Percentiles rank a stretch among this genome's conserved stretches.
phyloP scores from a whole-genome alignment of 2,113 vertebrate genomes.

The Bufo bufo region DNA sequence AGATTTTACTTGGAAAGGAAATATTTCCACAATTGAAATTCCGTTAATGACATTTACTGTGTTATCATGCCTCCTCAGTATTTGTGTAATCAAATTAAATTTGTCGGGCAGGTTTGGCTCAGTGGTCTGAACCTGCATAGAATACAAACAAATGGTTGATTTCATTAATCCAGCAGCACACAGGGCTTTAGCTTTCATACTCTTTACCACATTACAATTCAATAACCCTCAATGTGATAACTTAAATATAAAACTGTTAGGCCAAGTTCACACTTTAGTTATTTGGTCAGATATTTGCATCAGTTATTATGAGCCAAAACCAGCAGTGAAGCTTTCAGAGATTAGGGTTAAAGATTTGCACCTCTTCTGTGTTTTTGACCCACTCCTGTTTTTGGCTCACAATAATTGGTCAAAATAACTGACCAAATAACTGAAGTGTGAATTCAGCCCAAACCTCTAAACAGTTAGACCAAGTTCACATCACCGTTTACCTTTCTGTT shows the following conservation, averaged over 20 bases:
- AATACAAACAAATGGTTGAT: slow-evolving; percentile 23
- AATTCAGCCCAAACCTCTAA: no score
- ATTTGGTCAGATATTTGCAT: no score
- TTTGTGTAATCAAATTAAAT: slow-evolving; percentile 30
- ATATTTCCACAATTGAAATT: slow-evolving; percentile 30
- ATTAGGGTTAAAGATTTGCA: no score
- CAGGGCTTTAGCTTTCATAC: neutral
- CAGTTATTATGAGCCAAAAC: no score
- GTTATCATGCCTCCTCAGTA: slow-evolving; percentile 28
- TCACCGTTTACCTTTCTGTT: no score
- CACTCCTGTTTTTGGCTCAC: no score
- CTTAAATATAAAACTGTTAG: neutral
- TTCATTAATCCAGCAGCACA: neutral
- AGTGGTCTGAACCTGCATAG: slow-evolving; percentile 2
- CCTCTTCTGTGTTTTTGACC: no score
- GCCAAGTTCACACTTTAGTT: no score
- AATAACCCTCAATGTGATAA: neutral
- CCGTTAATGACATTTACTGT: slow-evolving; percentile 27
- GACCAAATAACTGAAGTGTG: no score
- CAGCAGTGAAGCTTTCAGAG: no score
- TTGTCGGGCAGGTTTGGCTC: slow-evolving; percentile 32
- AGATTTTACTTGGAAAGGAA: slow-evolving; percentile 29
- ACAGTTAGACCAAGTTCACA: no score
- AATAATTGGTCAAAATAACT: no score
- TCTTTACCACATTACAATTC: neutral